These are phyloP conservation scores for Onychomys arenicola DNA, from an alignment of 2,797 vertebrate species.

Conservation along the genomic window DNA sequence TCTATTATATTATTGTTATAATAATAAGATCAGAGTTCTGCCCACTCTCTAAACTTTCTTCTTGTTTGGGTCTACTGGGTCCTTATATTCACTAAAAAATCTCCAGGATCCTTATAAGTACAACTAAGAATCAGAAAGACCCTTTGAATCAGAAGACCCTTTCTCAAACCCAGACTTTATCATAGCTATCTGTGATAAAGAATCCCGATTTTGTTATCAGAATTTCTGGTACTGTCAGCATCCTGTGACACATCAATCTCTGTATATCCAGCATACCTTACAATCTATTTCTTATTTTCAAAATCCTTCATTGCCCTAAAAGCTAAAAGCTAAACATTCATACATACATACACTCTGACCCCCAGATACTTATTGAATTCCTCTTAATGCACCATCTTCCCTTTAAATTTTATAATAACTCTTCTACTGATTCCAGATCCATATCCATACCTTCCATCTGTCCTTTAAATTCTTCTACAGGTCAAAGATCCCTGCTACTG, in stretches of 20 bases:
- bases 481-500: neutral
- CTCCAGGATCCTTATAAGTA: rapidly evolving
- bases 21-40: neutral
- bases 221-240: neutral
- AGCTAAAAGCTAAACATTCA: neutral
- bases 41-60: neutral
- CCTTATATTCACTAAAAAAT: neutral
- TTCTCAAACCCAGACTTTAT: neutral
- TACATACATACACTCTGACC: neutral
- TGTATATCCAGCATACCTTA: neutral
- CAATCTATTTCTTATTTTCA: neutral
- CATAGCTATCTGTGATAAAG: neutral
- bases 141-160: neutral
- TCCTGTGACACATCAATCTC: neutral
- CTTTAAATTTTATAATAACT: neutral
- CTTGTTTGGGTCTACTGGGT: neutral
- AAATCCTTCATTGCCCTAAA: neutral
- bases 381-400: neutral
- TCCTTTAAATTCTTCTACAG: neutral
- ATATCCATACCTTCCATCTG: neutral
- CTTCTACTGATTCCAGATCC: neutral
- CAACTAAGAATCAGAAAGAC: neutral
- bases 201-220: neutral
- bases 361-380: neutral
- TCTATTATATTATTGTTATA: neutral